Evolutionary conservation across 2,888 invertebrate species (phyloP).

Genomic region (Stenodema calcarata): DNA sequence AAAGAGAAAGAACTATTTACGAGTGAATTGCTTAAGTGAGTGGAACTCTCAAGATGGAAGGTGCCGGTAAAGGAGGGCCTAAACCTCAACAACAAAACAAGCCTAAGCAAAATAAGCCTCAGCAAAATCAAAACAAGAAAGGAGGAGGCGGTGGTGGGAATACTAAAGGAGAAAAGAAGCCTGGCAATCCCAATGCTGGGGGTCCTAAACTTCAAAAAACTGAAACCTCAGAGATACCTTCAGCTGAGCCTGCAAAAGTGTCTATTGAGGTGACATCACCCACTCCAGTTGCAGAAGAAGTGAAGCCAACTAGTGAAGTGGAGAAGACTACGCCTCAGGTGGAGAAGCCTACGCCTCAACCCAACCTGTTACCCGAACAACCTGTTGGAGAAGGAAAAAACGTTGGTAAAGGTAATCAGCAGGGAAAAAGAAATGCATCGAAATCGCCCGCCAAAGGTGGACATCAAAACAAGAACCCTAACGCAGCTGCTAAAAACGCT

Average conservation of each 20-base stretch:
- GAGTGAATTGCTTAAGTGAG: background rate
- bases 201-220: background rate
- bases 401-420: background rate
- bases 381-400: background rate
- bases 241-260: background rate
- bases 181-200: background rate
- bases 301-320: background rate
- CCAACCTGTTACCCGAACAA: background rate
- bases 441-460: background rate
- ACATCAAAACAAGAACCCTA: background rate
- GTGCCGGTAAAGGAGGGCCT: background rate
- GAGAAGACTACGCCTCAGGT: background rate
- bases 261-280: background rate
- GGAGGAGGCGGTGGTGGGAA: background rate
- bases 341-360: background rate
- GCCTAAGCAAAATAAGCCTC: constrained; percentile 1
- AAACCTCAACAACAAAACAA: background rate
- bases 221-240: background rate
- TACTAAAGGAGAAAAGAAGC: background rate
- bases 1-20: background rate
- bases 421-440: background rate
- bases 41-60: background rate
- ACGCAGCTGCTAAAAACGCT: background rate
- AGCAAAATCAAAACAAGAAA: background rate
- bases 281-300: background rate